A percentile compares a stretch with the other conserved stretches of the same genome.
These are phyloP conservation scores for Laupala kohalensis DNA, from an alignment of 1,140 invertebrate genomes.

Conservation along the genomic window DNA sequence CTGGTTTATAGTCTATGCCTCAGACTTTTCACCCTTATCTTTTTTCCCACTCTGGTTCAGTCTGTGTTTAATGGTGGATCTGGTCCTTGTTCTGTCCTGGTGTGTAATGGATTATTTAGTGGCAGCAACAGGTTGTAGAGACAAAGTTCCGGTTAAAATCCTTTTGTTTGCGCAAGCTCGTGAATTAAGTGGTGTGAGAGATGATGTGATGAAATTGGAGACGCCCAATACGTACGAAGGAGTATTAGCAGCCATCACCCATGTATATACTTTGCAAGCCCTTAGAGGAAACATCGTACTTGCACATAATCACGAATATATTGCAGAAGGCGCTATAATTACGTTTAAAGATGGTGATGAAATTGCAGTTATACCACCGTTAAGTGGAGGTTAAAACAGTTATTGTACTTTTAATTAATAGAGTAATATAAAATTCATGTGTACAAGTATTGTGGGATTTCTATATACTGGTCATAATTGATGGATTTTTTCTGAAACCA, in stretches of 20 bases:
- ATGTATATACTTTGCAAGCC: background rate
- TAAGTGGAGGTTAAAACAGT: background rate
- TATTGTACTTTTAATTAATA: no score
- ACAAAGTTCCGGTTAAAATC: background rate
- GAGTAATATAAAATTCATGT: no score
- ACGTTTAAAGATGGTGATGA: background rate
- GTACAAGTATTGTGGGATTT: background rate
- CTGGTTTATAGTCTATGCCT: no score
- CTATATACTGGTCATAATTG: background rate
- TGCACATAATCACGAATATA: background rate
- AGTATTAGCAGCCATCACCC: background rate
- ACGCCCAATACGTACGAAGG: background rate
- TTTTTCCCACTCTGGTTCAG: no score
- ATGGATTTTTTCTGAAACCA: background rate
- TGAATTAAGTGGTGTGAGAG: background rate
- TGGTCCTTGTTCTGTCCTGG: no score
- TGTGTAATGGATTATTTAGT: no score
- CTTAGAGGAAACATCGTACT: background rate
- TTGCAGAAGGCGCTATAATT: background rate
- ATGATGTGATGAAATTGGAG: background rate
- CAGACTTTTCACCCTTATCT: no score
- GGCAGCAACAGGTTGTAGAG: no score
- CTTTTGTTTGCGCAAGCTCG: background rate
- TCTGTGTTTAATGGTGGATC: no score
- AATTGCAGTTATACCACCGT: background rate